Base-by-base conservation (phyloP, 2,888 invertebrate species). In the Sphaerophoria rueppellii region DNA sequence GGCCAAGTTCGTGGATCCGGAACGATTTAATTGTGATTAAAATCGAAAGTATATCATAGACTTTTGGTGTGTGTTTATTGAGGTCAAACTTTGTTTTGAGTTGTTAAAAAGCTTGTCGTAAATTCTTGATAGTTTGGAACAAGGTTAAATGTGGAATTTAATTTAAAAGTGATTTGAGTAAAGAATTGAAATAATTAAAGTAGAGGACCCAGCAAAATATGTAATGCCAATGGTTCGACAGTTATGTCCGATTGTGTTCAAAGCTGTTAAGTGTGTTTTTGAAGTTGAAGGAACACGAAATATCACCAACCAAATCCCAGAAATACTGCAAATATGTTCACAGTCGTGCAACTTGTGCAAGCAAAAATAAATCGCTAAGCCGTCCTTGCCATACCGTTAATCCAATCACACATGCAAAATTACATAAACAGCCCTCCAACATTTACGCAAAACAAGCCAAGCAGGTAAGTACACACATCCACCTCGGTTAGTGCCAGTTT, bases 11-110 rank as follows among this genome's bases (percentile, higher is more conserved):
- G 12, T 7, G 37, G 65, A 43, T 65, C 35, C 54, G 40, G 67
- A 67, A 40, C 52, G 40, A 67, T 67, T 67, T 67, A 76, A 54
- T 71, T 65, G 60, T 76, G 77, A 72, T 60, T 60, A 76, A 72
- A 82, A 65, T 70, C 43, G 40, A 71, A 63, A 57, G 48, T 40
- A 46, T 43, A 12, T 43, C 9, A 9, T 6, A 34, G 50, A 69
- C 40, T 61, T 54, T 67, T 71, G 24, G 9, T 24, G 52, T 24
- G 61, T 74, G 48, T 70, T 74, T 70, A 80, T 74, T 63, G 74
- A 70, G 69, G 69, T 80, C 74, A 61, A 69, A 57, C 35, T 61
- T 48, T 63, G 61, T 74, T 74, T 70, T 71, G 34, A 54, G 58
- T 65, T 32, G 35, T 70, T 43, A 46, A 58, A 50, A 48, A 32